Evolutionary conservation across 2,113 vertebrate genomes (phyloP), one percentile per base, ranked within the genome.

Genomic region (Odobenus rosmarus): DNA sequence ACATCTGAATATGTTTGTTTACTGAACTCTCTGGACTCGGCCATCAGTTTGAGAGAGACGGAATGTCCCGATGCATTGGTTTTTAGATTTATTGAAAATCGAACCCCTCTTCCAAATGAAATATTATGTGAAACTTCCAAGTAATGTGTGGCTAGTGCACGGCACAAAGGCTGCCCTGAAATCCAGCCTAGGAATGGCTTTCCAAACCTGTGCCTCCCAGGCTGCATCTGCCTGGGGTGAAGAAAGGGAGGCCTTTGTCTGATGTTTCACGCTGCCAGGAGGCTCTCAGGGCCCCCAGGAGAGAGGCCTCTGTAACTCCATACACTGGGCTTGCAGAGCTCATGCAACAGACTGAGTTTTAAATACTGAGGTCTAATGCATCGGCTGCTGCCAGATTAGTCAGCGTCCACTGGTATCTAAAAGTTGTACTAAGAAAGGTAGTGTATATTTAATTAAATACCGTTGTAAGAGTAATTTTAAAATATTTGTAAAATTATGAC

Each of bases 401-500:
- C 46, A 42, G 26, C 82, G 49, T 31, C 42, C 71, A 7, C 14
- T n/a, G 13, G 18, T 61, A 33, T 79, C 77, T 89, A 72, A 81
- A 36, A 72, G 85, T 24, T 82, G 18, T 76, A 33, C 8, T 94
- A 76, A 90, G 82, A 69, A 95, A 74, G 71, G 53, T 15, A 33
- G 33, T 49, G 3, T 21, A 57, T 12, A 49, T 51, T 26, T 62
- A 49, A 85, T 84, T 81, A 71, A 51, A 72, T 51, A 64, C 4
- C 46, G 16, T 28, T 49, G 5, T 61, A 39, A 79, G 39, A 80
- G 21, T 59, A 72, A 74, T 49, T 93, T 62, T 26, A 62, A 77
- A 77, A 55, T 39, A 62, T 76, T 91, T 86, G 3, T 92, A 91
- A 95, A 96, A 55, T 79, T 71, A 14, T 76, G 31, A 79, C 33